Evolutionary conservation across 2,797 vertebrate species (phyloP), one percentile per base, ranked within the genome.

Genomic region (Amphiprion clarkii): DNA sequence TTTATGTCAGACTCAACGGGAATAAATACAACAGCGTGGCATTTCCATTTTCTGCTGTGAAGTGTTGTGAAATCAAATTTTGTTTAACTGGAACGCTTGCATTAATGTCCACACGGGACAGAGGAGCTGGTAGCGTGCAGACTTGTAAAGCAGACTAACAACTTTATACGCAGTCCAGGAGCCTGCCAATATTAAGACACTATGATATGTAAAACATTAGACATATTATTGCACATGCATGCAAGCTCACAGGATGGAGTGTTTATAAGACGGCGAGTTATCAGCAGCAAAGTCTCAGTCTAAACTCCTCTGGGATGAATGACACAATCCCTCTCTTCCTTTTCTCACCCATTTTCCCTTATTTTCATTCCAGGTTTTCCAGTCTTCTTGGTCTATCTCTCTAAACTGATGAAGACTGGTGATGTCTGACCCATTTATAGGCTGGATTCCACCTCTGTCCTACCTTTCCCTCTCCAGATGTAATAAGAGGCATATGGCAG

Each of bases 371-470:
- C 67, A 46, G 27, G 42, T 29, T 74, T 84, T 74, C 36, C 83
- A 76, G 62, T 78, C 49, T 54, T 84, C 39, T 65, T 5, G 46
- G 63, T 62, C 51, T 55, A 17, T 27, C 57, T 71, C 44, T 55
- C 48, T 66, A 12, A 72, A 80, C 64, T 33, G 70, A 75, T 77
- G 77, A 82, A 71, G 71, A 69, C 60, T 56, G 23, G 29, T 13
- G 66, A 86, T 40, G 60, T 84, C 71, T 74, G 62, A 65, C 55
- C 56, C 39, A 74, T 75, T 80, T 68, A 81, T 11, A 40, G 55
- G 9, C 62, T 42, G 14, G 57, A 55, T 17, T 75, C 56, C 39
- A 39, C 21, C 2, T 19, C 52, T 48, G 12, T 71, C 39, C 46
- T 61, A 61, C 29, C 63, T 62, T 66, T 19, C 8, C 39, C 49